Conservation (phyloP, 1,140 invertebrate species). For the Stratiolaelaps scimitus region DNA sequence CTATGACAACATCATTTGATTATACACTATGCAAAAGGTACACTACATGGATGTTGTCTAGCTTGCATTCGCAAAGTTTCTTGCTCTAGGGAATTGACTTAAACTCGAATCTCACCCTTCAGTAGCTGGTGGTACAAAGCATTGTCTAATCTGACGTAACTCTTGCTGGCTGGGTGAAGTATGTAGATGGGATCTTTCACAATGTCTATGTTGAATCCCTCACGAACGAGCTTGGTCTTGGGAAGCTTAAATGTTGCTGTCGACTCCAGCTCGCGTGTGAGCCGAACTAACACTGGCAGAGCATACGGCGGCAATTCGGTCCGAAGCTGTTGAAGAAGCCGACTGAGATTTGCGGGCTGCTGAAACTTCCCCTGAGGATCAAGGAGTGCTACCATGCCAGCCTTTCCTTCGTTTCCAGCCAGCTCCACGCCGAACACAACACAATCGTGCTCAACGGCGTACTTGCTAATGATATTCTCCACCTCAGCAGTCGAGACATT, state of each 20-base stretch:
- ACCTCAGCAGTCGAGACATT: too few relatives aligned
- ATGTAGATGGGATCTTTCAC: slow-evolving; percentile 68
- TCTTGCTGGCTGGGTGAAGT: slow-evolving; percentile 47
- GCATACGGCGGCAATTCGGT: slow-evolving; percentile 66
- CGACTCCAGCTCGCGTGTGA: slow-evolving; percentile 64
- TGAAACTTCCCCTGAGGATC: slow-evolving; percentile 58
- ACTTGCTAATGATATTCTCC: slow-evolving; percentile 74
- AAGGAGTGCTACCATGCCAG: slow-evolving; percentile 89
- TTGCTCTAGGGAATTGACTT: too few relatives aligned
- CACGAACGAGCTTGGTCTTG: slow-evolving; percentile 73
- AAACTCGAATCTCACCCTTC: too few relatives aligned
- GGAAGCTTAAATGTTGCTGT: slow-evolving; percentile 88
- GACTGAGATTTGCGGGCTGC: slow-evolving; percentile 55
- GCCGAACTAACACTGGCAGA: slow-evolving; percentile 66
- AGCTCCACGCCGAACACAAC: slow-evolving; percentile 85
- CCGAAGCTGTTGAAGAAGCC: slow-evolving; percentile 37
- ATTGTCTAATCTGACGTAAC: slow-evolving; percentile 51
- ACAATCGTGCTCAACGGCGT: slow-evolving; percentile 67
- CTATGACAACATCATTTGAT: too few relatives aligned
- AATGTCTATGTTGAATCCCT: slow-evolving; percentile 66
- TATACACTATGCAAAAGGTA: too few relatives aligned
- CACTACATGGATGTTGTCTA: too few relatives aligned
- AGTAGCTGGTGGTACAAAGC: too few relatives aligned
- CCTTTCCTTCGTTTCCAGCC: slow-evolving; percentile 66
- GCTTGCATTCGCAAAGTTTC: too few relatives aligned